A percentile compares a stretch with the other conserved stretches of the same genome.
Conservation (phyloP, 2,888 invertebrate genomes). For the Aproaerema taeniolella region DNA sequence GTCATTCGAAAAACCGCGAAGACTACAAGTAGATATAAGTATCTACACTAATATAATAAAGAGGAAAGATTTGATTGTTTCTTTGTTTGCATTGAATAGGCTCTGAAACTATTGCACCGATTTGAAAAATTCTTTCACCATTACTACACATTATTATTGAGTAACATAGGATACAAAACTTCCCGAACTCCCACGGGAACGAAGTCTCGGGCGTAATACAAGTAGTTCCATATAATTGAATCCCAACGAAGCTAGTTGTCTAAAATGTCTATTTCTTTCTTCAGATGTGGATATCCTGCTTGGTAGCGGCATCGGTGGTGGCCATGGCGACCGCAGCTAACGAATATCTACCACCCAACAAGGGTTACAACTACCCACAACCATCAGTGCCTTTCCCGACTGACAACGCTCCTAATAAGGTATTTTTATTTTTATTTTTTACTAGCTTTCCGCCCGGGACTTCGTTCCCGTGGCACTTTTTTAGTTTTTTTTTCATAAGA, state of each 20-base stretch:
- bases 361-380: constrained; percentile 85
- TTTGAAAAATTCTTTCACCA: not conserved
- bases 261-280: constrained; percentile 10
- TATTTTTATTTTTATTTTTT: not conserved
- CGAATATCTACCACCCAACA: constrained; percentile 85
- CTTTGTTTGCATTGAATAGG: not conserved
- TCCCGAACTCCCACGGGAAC: not conserved
- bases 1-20: too few species aligned
- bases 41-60: too few species aligned
- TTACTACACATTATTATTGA: too few species aligned
- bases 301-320: constrained; percentile 59
- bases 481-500: not conserved
- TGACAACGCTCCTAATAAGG: constrained; percentile 3
- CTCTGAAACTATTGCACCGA: not conserved
- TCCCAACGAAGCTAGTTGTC: too few species aligned
- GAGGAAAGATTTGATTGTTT: too few species aligned
- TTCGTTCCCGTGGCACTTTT: not conserved
- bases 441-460: not conserved
- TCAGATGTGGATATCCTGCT: constrained; percentile 73
- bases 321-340: constrained; percentile 80
- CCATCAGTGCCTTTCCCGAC: constrained; percentile 79
- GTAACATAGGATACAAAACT: too few species aligned
- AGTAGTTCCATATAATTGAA: not conserved
- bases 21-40: too few species aligned
- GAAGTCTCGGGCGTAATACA: not conserved